These are phyloP conservation scores for Prosapia bicincta DNA, from an alignment of 2,888 invertebrate genomes.

Conservation along the genomic window DNA sequence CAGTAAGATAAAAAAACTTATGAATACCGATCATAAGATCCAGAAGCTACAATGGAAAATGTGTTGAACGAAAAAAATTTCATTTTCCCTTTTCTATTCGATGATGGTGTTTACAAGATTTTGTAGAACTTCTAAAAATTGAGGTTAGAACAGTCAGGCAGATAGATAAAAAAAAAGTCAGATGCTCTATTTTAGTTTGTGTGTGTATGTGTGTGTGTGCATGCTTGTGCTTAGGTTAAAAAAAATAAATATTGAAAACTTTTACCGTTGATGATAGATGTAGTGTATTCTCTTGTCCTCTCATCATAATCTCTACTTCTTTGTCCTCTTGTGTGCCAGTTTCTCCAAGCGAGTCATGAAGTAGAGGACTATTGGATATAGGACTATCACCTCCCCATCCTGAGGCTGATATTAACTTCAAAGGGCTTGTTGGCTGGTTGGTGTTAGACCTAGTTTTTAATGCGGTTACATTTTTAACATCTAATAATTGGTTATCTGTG, in stretches of 20 bases:
- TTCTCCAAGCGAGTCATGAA: background rate
- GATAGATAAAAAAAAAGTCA: too few species aligned
- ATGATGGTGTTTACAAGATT: too few species aligned
- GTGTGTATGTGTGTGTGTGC: too few species aligned
- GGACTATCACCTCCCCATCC: conserved; percentile 5
- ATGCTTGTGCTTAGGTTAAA: too few species aligned
- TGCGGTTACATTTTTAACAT: background rate
- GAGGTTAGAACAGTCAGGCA: too few species aligned
- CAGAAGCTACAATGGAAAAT: too few species aligned
- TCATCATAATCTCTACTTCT: conserved; percentile 34
- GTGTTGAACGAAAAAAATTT: too few species aligned
- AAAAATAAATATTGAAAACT: background rate
- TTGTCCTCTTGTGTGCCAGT: conserved; percentile 35
- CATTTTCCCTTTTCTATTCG: too few species aligned
- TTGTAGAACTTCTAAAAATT: too few species aligned
- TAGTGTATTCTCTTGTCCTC: background rate
- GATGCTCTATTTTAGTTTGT: too few species aligned
- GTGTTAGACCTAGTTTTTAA: background rate
- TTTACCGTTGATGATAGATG: background rate
- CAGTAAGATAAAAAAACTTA: too few species aligned
- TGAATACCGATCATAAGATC: too few species aligned
- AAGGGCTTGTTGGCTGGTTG: conserved; percentile 34
- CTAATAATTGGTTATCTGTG: background rate
- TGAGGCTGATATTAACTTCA: conserved; percentile 31
- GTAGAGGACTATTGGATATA: background rate